Evolutionary conservation across 2,797 vertebrate species (phyloP), one percentile per base, ranked within the genome.

Genomic region (Apogon hyalosoma): DNA sequence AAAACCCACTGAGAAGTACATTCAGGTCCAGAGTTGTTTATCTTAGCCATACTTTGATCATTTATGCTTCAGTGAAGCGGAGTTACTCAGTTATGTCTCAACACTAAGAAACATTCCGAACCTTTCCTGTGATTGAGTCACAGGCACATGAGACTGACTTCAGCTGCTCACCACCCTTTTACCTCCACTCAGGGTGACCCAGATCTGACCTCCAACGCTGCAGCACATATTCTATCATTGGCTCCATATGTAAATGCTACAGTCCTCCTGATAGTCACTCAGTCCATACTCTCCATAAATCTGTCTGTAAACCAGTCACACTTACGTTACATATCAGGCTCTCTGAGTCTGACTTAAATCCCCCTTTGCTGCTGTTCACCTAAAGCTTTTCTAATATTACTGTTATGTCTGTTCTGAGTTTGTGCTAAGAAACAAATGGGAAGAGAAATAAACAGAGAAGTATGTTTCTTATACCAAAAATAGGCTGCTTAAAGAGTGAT

Each of bases 241-340:
- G 64, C 75, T 83, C 75, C 78, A 58, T 79, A 76, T 81, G 80
- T 82, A 86, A 83, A 84, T 75, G 77, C 65, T 67, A 70, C 73
- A 6, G 68, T 41, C 47, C 46, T 54, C 66, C 58, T 33, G 8
- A 49, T 36, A 33, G 47, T 62, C 70, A 66, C 74, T 71, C 16
- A 58, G 69, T 73, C 74, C 64, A 55, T 80, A 62, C n/a, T n/a
- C n/a, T n/a, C n/a, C n/a, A n/a, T n/a, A n/a, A n/a, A n/a, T n/a
- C 67, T 77, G 7, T 43, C 77, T 75, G 77, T 63, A 81, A 83
- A 73, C 52, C 62, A 55, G 82, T 79, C 76, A 28, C 24, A 28
- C 24, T 28, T 3, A 3, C n/a, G n/a, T n/a, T n/a, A n/a, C n/a
- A n/a, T n/a, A n/a, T n/a, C n/a, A n/a, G n/a, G n/a, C n/a, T n/a